Evolutionary conservation across 2,888 invertebrate genomes (phyloP).

Genomic region (Drosophila kambysellisi): DNA sequence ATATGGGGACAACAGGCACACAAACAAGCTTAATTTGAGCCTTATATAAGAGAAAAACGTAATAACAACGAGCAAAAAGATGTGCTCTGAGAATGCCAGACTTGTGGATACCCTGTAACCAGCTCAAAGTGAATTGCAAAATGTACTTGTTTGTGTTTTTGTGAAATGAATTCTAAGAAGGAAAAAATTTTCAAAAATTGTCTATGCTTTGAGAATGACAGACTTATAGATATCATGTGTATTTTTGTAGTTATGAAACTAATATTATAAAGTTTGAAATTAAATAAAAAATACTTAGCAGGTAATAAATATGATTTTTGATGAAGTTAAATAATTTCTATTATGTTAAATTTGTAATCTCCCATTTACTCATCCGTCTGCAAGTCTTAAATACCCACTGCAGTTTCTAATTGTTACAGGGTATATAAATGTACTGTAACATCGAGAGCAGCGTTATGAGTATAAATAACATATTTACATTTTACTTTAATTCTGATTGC

Average conservation of each 20-base stretch:
- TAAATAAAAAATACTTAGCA: not conserved
- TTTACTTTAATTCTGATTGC: constrained; percentile 48
- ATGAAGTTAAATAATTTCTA: not conserved
- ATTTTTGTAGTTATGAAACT: not conserved
- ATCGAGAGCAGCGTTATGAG: constrained; percentile 24
- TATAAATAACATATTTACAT: constrained; percentile 60
- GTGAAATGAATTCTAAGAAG: too few relatives aligned
- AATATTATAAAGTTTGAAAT: not conserved
- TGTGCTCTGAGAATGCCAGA: not conserved
- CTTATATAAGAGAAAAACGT: constrained; percentile 53
- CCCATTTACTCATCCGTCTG: not conserved
- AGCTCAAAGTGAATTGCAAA: not conserved
- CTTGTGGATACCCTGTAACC: not conserved
- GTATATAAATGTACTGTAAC: not conserved
- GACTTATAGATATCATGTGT: not conserved
- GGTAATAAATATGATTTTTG: not conserved
- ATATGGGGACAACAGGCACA: constrained; percentile 64
- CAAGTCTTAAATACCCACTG: not conserved
- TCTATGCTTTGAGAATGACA: too few relatives aligned
- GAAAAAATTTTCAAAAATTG: too few relatives aligned
- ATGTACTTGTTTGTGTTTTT: not conserved
- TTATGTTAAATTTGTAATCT: not conserved
- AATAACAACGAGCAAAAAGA: constrained; percentile 37
- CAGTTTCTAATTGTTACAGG: constrained; percentile 3
- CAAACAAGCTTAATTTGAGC: constrained; percentile 72